Evolutionary conservation across 1,140 invertebrate species (phyloP), one percentile per base, ranked within the genome.

Genomic region (Branchinecta lynchi): DNA sequence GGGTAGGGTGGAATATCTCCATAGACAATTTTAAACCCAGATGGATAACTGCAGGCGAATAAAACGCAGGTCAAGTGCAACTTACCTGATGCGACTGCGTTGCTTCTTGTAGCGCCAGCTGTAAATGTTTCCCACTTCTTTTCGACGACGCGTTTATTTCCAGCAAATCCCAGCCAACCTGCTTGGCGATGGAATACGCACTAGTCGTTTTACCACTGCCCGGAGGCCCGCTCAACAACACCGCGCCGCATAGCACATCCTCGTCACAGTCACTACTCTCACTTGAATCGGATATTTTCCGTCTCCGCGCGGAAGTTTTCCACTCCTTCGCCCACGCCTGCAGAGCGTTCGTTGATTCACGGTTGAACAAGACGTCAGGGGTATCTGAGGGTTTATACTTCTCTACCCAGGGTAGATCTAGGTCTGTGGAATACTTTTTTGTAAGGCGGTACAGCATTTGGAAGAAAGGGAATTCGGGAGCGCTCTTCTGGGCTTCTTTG

Each of bases 81-180:
- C 12, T 15, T 60, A 60, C 51, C 51, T 60, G 51, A 60, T 60
- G 12, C 17, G 51, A 12, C 51, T 60, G 51, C 51, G 17, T 60
- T 60, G 51, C 51, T 60, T 60, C 51, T 60, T 60, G 51, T 20
- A 60, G 51, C 51, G 51, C 51, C 51, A 60, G 17, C 6, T 60
- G 51, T 6, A 60, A 60, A 60, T 60, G 12, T 60, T 20, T 60
- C 12, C 51, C 51, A 6, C 51, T 60, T 20, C 51, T 60, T 60
- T 60, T 60, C 6, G 17, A 15, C 17, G 51, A 60, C 12, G 51
- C 17, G 17, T 60, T 60, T 60, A 60, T 60, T 20, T 60, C 51
- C 6, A 60, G 12, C 12, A 60, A 60, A 60, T 60, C 12, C 51
- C 51, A 60, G 12, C 17, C 51, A 2, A 60, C 12, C 51, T 12